Evolutionary conservation across 2,888 invertebrate genomes (phyloP).

Genomic region (Parelbella ahira): DNA sequence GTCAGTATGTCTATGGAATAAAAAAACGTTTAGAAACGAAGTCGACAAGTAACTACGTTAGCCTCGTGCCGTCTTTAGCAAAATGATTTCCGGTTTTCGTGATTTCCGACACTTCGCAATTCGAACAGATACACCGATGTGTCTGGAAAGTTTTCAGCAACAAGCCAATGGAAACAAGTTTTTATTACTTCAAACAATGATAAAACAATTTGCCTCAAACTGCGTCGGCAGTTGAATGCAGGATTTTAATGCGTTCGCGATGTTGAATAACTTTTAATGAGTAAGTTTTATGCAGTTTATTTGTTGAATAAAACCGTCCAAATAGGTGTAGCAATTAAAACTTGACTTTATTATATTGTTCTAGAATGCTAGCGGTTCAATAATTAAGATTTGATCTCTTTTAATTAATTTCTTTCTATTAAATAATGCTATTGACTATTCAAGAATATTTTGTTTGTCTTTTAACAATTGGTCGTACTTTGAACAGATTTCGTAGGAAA

Average conservation of each 20-base stretch:
- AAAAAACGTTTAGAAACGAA: neutral
- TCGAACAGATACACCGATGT: slow-evolving; percentile 11
- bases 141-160: slow-evolving; percentile 25
- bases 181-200: slow-evolving; percentile 26
- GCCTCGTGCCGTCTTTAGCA: neutral
- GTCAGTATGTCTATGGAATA: too few species aligned
- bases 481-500: too few species aligned
- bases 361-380: too few species aligned
- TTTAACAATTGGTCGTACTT: too few species aligned
- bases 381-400: too few species aligned
- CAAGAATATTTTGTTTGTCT: too few species aligned
- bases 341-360: too few species aligned
- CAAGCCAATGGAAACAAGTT: slow-evolving; percentile 22
- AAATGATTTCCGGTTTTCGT: slow-evolving; percentile 13
- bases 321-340: too few species aligned
- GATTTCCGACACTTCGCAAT: slow-evolving; percentile 15
- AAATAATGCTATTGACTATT: too few species aligned
- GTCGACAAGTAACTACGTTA: neutral
- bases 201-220: slow-evolving; percentile 23
- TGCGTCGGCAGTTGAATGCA: slow-evolving; percentile 13
- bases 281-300: slow-evolving; percentile 3
- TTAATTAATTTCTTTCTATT: too few species aligned
- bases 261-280: slow-evolving; percentile 23
- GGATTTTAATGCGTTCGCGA: slow-evolving; percentile 16
- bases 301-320: too few species aligned